Evolutionary conservation across 2,888 invertebrate species (phyloP), one percentile per base, ranked within the genome.

Genomic region (Acrobasis repandana): DNA sequence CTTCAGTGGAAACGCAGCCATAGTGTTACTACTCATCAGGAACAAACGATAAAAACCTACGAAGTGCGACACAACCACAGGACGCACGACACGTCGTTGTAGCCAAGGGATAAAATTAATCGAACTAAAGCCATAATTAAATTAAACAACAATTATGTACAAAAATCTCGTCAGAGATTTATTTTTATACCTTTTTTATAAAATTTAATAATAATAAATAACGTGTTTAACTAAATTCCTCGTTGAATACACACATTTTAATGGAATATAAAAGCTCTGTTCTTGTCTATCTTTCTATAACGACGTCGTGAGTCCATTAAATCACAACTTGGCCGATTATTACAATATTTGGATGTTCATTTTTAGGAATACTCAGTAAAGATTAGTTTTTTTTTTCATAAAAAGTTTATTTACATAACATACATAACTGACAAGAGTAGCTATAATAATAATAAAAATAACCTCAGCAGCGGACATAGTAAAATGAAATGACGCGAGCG

Each of bases 401-500:
- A 82, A 88, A 86, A 86, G 82, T 88, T 87, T 90, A 90, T 90
- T 90, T 90, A 90, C 89, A 88, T 88, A 88, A 88, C 85, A 86
- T 88, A 82, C 81, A 87, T 83, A 87, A 86, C 85, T 82, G 83
- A 88, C 81, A 85, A 83, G 79, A 82, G 73, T 82, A 83, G 80
- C 73, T 82, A 81, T 79, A 83, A 75, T 80, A 77, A 76, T 80
- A 77, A 76, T 73, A 74, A 79, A 81, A 83, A 81, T 77, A 77
- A 83, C 82, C 82, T 80, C 83, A 80, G 83, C 75, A 84, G 83
- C 80, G 71, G 73, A 77, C 72, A 77, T 67, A 68, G 62, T 68
- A 71, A 71, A 73, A 67, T 66, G 63, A 61, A n/a, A 68, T 63
- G 65, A 68, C 64, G 64, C 62, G 66, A 63, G 67, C 57, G 54